Percentiles rank a stretch among this genome's conserved stretches.
phyloP scores from a whole-genome alignment of 2,888 invertebrate genomes.

The Diplazon laetatorius region DNA sequence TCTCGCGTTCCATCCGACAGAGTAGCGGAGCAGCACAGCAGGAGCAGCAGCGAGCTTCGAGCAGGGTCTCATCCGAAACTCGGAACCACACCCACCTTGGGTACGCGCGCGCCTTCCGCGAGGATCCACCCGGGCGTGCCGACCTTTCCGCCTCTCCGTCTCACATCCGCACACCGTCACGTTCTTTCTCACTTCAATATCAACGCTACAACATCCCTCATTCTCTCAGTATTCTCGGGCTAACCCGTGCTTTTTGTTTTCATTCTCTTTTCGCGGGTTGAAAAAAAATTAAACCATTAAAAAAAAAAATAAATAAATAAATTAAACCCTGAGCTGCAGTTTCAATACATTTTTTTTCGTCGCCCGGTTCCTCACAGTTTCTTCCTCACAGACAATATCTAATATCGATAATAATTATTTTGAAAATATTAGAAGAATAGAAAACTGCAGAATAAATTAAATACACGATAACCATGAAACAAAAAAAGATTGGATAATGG shows the following conservation, averaged over 20 bases:
- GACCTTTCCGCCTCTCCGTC: constrained; percentile 55
- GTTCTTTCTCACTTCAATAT: neutral
- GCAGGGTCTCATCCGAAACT: constrained; percentile 58
- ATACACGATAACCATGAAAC: too few relatives aligned
- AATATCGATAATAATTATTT: too few relatives aligned
- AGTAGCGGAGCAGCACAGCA: constrained; percentile 25
- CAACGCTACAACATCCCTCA: neutral
- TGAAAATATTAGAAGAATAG: too few relatives aligned
- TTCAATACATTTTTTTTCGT: too few relatives aligned
- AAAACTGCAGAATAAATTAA: too few relatives aligned
- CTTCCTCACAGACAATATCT: too few relatives aligned
- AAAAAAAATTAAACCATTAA: too few relatives aligned
- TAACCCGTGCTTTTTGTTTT: constrained; percentile 14
- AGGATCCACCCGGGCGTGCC: constrained; percentile 60
- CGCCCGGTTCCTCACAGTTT: too few relatives aligned
- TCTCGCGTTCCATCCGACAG: constrained; percentile 28
- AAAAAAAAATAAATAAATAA: too few relatives aligned
- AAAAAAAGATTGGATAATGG: too few relatives aligned
- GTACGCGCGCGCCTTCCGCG: constrained; percentile 54
- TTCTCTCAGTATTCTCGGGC: constrained; percentile 16
- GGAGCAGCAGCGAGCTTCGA: constrained; percentile 29
- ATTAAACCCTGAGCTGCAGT: too few relatives aligned
- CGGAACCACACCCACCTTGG: constrained; percentile 54
- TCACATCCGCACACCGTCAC: constrained; percentile 19
- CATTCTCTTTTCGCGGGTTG: neutral